Base-by-base conservation (phyloP, 1,140 invertebrate species). In the Thaumatotibia leucotreta region DNA sequence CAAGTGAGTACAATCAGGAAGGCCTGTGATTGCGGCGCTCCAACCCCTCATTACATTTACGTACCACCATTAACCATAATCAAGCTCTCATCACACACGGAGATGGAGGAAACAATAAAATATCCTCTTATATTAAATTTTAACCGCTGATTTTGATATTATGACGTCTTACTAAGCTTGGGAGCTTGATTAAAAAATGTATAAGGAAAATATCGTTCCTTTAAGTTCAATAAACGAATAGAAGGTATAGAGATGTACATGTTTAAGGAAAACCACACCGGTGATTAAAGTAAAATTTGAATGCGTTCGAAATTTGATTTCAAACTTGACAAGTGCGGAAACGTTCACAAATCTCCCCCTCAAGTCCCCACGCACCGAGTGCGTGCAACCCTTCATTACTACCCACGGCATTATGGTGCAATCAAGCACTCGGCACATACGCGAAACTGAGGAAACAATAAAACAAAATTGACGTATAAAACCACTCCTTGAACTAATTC, bases 371-470 rank as follows among this genome's bases (percentile, higher is more conserved):
- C 79, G 79, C 80, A 80, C 70, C 49, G 74, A 79, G 77, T 84
- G 83, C 82, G 80, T 89, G 78, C 82, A 84, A 86, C 85, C 84
- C 85, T 84, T 86, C 80, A 88, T 82, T 84, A 82, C 68, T 72
- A 80, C 73, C 70, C 79, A 76, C 75, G 79, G 74, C 79, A 86
- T 88, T 89, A 89, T 80, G 77, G 84, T 73, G 83, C 82, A 88
- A 88, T 90, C 84, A 88, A 84, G 72, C 76, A 73, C 82, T 85
- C 80, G 72, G 79, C 84, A 86, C 80, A 88, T 86, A 88, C 82
- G 77, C 77, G 76, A 80, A 86, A 85, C 80, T 81, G 69, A 79
- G 80, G 80, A 80, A 81, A 84, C 76, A 84, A 84, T 84, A 84
- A 82, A 84, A 84, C 76, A 79, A 79, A 81, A 84, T 84, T 80